A percentile compares a stretch with the other conserved stretches of the same genome.
These are phyloP conservation scores for Galeopterus variegatus DNA, from an alignment of 2,113 vertebrate species.

Conservation along the genomic window DNA sequence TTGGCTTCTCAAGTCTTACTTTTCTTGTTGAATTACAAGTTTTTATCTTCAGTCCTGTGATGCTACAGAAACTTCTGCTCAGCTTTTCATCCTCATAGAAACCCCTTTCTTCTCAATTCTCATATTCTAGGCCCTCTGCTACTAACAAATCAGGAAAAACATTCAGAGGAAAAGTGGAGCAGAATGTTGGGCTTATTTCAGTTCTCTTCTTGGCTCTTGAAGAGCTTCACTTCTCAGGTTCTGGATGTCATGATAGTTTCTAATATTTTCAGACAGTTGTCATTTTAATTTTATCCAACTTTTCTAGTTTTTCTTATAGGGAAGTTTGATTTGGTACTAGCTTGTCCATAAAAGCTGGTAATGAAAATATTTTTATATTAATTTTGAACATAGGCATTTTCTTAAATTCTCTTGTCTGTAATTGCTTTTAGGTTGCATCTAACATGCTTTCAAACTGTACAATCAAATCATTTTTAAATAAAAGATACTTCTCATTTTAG, in stretches of 20 bases:
- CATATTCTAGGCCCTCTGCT: background rate
- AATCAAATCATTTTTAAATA: background rate
- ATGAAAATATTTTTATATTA: slow-evolving; percentile 12
- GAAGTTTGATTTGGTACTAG: background rate
- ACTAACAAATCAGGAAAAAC: background rate
- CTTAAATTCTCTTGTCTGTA: background rate
- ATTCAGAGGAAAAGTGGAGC: background rate
- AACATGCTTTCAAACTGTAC: background rate
- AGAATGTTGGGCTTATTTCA: slow-evolving; percentile 12
- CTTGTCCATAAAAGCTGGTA: background rate
- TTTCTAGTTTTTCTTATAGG: background rate
- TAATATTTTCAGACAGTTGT: background rate
- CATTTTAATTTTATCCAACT: background rate
- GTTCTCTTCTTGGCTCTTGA: background rate
- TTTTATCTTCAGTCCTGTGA: background rate
- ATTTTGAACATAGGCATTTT: slow-evolving; percentile 31
- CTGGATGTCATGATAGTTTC: background rate
- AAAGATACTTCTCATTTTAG: background rate
- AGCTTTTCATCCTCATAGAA: background rate
- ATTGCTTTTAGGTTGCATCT: background rate
- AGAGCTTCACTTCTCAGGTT: background rate
- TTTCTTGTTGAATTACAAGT: background rate
- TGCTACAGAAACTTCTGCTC: background rate
- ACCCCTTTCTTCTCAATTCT: background rate
- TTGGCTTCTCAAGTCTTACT: background rate